A percentile compares a stretch with the other conserved stretches of the same genome.
phyloP scores from a whole-genome alignment of 2,113 vertebrate genomes.

The Phylloscopus trochilus region DNA sequence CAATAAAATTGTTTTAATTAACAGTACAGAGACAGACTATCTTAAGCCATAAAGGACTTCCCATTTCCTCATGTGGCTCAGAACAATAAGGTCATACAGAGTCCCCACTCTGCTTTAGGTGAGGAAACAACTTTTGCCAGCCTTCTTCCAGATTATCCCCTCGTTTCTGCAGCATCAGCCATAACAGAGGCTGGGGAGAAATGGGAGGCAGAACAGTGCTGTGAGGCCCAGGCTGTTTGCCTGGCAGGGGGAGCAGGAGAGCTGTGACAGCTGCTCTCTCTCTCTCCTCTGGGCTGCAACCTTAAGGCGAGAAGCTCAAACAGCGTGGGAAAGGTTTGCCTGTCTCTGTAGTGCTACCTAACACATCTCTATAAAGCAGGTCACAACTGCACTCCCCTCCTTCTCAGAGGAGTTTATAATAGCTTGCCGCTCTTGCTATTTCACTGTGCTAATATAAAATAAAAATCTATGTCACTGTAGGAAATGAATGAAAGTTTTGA shows the following conservation, averaged over 20 bases:
- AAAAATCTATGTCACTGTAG: background rate
- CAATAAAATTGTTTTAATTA: background rate
- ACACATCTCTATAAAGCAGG: background rate
- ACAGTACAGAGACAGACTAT: background rate
- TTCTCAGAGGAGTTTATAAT: constrained; percentile 5
- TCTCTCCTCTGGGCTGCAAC: background rate
- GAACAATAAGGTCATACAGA: background rate
- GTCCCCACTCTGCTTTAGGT: background rate
- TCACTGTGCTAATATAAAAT: background rate
- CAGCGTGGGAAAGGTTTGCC: background rate
- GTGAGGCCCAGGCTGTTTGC: background rate
- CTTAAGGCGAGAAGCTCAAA: background rate
- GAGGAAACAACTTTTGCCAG: background rate
- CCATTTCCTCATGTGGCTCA: background rate
- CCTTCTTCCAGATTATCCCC: background rate
- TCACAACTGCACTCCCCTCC: background rate
- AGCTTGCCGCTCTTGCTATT: background rate
- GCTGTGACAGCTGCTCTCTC: background rate
- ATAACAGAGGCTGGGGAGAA: background rate
- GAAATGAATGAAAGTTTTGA: constrained; percentile 49
- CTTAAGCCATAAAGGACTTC: background rate
- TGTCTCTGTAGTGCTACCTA: background rate
- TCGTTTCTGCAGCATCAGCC: background rate
- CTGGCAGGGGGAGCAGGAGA: constrained; percentile 38
- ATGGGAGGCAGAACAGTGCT: rapidly evolving